Evolutionary conservation across 1,140 invertebrate genomes (phyloP).

Genomic region (Dolichoris vasculosae): DNA sequence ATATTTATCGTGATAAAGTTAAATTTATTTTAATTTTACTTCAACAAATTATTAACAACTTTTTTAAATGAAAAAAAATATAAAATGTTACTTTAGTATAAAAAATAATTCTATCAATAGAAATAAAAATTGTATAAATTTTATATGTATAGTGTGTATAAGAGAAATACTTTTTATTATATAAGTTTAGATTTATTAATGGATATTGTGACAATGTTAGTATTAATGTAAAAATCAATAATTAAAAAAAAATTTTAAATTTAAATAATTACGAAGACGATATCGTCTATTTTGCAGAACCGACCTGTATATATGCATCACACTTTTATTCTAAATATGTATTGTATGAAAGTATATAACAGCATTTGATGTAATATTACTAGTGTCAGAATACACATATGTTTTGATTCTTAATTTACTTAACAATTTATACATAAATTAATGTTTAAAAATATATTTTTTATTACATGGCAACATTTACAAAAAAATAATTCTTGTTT

Average conservation of each 20-base stretch:
- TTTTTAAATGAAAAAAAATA: constrained; percentile 32
- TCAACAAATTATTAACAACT: constrained; percentile 6
- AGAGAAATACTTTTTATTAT: constrained; percentile 37
- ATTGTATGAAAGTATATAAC: constrained; percentile 46
- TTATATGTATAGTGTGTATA: constrained; percentile 43
- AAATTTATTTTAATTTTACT: constrained; percentile 31
- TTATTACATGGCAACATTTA: constrained; percentile 69
- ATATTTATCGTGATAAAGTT: constrained; percentile 42
- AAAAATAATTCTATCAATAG: constrained; percentile 16
- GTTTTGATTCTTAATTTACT: constrained; percentile 62
- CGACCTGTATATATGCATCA: constrained; percentile 44
- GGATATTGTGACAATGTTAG: constrained; percentile 8
- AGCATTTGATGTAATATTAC: constrained; percentile 28
- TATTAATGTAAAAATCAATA: constrained; percentile 21
- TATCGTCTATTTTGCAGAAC: constrained; percentile 33
- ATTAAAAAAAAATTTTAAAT: constrained; percentile 17
- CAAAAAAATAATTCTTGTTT: constrained; percentile 58
- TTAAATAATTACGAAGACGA: constrained; percentile 1
- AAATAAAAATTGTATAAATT: constrained; percentile 44
- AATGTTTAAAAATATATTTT: constrained; percentile 73
- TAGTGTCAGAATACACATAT: constrained; percentile 51
- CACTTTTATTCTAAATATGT: constrained; percentile 24
- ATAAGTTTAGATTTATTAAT: constrained; percentile 31
- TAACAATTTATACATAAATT: constrained; percentile 65
- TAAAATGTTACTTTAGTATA: constrained; percentile 11